A percentile compares a stretch with the other conserved stretches of the same genome.
Evolutionary conservation across 2,888 invertebrate species (phyloP).

Genomic region (Lycia hirtaria): DNA sequence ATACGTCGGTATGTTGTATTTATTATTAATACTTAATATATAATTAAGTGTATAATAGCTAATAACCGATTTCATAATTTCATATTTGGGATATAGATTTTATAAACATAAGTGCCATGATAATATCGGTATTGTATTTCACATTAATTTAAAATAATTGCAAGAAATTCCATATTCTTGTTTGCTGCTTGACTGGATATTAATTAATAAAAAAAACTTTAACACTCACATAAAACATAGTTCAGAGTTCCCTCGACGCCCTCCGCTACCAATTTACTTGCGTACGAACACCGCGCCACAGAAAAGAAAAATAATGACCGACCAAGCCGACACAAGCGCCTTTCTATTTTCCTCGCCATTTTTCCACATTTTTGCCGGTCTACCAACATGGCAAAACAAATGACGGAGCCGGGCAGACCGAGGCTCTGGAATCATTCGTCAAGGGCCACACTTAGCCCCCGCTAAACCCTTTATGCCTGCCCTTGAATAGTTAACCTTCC

Average conservation of each 20-base stretch:
- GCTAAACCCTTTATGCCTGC: constrained; percentile 56
- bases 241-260: neutral
- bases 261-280: neutral
- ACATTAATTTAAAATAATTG: too few relatives aligned
- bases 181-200: neutral
- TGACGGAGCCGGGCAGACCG: constrained; percentile 33
- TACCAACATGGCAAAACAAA: constrained; percentile 39
- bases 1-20: too few relatives aligned
- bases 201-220: neutral
- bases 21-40: too few relatives aligned
- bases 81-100: too few relatives aligned
- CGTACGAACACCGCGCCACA: constrained; percentile 2
- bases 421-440: constrained; percentile 48
- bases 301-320: constrained; percentile 15
- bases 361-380: constrained; percentile 24
- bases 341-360: constrained; percentile 16
- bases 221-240: neutral
- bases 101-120: too few relatives aligned
- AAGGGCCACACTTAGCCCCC: constrained; percentile 52
- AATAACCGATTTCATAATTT: too few relatives aligned
- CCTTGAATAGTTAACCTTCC: constrained; percentile 54
- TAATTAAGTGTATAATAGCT: too few relatives aligned
- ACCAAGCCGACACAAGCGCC: constrained; percentile 4
- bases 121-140: too few relatives aligned
- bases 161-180: neutral